phyloP scores from a whole-genome alignment of 1,140 invertebrate species.

The Yoshiicerus persimilis region DNA sequence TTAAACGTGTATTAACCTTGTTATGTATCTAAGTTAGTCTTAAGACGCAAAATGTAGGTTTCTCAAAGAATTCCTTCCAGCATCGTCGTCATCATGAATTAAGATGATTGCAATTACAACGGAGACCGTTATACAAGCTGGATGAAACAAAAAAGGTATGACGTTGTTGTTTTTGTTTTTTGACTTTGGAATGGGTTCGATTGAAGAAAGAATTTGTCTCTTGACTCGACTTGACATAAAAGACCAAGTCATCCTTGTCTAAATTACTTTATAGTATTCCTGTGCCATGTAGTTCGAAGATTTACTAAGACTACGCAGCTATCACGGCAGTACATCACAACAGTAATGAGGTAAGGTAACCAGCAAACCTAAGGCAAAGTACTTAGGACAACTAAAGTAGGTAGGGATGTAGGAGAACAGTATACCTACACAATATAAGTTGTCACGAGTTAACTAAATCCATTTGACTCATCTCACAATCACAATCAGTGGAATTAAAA shows the following conservation, averaged over 20 bases:
- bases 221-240: not conserved
- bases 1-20: not conserved
- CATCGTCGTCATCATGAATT: not conserved
- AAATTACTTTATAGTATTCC: not conserved
- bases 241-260: not conserved
- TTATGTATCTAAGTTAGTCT: not conserved
- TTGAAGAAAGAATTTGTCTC: not conserved
- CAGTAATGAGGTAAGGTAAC: not conserved
- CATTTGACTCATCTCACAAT: not conserved
- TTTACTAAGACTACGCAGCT: not conserved
- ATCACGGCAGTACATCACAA: not conserved
- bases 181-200: not conserved
- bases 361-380: not conserved
- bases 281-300: not conserved
- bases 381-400: no score
- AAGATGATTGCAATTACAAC: not conserved
- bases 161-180: not conserved
- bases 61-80: not conserved
- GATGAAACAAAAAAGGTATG: constrained; percentile 8
- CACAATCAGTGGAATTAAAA: not conserved
- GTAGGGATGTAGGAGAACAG: no score
- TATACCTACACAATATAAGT: not conserved
- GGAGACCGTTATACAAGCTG: not conserved
- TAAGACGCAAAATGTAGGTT: not conserved
- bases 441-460: not conserved